phyloP scores from a whole-genome alignment of 2,113 vertebrate genomes.

The Candoia aspera region DNA sequence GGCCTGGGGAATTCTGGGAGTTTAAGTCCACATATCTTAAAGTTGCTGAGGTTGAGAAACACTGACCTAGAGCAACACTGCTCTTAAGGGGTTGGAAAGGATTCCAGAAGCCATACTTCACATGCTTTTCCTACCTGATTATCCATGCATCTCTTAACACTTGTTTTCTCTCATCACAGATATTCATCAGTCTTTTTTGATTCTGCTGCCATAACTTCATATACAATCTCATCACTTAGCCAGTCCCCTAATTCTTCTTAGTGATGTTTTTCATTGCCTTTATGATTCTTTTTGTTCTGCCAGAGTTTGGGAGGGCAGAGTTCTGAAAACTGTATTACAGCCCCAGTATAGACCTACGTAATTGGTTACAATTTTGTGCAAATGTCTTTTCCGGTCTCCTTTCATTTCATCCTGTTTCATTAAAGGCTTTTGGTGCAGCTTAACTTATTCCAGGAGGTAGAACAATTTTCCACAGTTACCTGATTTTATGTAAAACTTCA shows the following conservation, averaged over 20 bases:
- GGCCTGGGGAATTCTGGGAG: background rate
- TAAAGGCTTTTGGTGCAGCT: background rate
- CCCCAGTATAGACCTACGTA: background rate
- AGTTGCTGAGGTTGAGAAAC: background rate
- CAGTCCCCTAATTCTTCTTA: background rate
- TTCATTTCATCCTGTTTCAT: no score
- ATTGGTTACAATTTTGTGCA: background rate
- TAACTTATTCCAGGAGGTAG: background rate
- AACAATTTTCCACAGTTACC: conserved; percentile 61
- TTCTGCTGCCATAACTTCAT: background rate
- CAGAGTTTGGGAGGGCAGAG: background rate
- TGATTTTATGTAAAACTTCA: conserved; percentile 73
- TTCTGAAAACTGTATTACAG: conserved; percentile 6
- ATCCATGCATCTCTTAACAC: background rate
- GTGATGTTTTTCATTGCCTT: background rate
- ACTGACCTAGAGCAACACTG: background rate
- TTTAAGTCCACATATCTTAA: background rate
- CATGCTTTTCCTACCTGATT: background rate
- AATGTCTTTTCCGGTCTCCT: background rate
- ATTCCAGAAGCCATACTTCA: background rate
- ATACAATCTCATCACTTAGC: no score
- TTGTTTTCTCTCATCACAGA: background rate
- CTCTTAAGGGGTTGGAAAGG: background rate
- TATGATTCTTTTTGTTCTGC: background rate
- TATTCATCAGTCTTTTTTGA: background rate